phyloP scores from a whole-genome alignment of 2,113 vertebrate genomes.

The Lates calcarifer region DNA sequence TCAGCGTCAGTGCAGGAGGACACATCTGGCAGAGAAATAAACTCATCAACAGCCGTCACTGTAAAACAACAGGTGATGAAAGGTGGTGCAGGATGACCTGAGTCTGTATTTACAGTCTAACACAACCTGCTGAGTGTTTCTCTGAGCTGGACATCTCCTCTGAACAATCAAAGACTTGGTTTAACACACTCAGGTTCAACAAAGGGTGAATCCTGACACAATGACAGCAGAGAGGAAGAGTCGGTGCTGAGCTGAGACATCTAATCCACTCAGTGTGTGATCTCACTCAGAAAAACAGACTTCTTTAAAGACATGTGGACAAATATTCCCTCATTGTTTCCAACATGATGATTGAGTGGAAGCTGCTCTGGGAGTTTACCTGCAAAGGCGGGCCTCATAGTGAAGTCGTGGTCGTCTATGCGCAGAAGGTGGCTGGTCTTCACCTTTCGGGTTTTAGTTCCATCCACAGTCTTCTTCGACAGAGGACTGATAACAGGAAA shows the following conservation, averaged over 20 bases:
- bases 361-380: constrained; percentile 79
- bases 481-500: constrained; percentile 80
- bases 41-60: background rate
- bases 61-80: background rate
- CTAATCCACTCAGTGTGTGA: background rate
- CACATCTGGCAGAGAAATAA: background rate
- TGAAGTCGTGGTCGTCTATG: constrained; percentile 94
- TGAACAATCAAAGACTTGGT: too few species aligned
- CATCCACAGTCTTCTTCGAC: constrained; percentile 88
- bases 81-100: background rate
- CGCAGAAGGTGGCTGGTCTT: constrained; percentile 90
- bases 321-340: background rate
- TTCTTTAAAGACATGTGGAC: background rate
- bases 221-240: background rate
- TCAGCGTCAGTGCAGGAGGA: background rate
- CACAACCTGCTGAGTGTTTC: background rate
- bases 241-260: background rate
- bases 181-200: constrained; percentile 25
- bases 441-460: constrained; percentile 88
- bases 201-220: background rate
- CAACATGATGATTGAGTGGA: background rate
- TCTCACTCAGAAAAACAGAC: background rate
- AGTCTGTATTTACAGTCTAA: background rate
- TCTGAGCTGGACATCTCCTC: background rate
- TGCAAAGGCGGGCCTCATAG: constrained; percentile 95